Base-by-base conservation (phyloP, 2,113 vertebrate species). In the Clarias batrachus region DNA sequence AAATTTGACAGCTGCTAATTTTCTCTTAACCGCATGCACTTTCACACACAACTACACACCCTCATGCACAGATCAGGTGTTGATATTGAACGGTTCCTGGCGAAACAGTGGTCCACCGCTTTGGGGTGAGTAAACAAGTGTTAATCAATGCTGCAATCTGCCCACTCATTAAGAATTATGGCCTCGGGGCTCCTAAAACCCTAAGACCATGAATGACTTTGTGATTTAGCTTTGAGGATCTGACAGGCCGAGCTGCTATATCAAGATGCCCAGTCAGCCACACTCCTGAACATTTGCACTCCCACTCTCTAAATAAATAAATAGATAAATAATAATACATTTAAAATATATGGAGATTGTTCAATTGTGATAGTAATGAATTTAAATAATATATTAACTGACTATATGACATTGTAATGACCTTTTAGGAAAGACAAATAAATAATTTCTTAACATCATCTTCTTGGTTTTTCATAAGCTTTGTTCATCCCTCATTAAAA, bases 161-260 rank as follows among this genome's bases (percentile, higher is more conserved):
- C 93, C 93, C 91, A 93, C 92, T 56, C 90, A 33, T 71, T 84
- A 86, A 60, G 82, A 94, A 91, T 94, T 89, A 91, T 78, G 84
- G 91, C 84, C 88, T 78, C 65, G 85, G 74, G 71, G 73, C 91
- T 92, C 92, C 93, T 89, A 89, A 91, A 91, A 90, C 65, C 90
- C 89, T 87, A 88, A 87, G 88, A 89, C 89, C 83, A 85, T 57
- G 33, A 90, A 90, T 79, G 85, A 88, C 84, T 89, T 62, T 85
- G 88, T 90, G 88, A 93, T 92, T 92, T 88, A 92, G 78, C 23
- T 30, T 60, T 62, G 56, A 37, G 86, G 84, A 71, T 85, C 13
- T 59, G 68, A 68, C 30, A 19, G 86, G 56, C 87, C 56, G 63
- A 85, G 87, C 81, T 68, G 87, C 76, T 93, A 90, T 92, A 93